These are phyloP conservation scores for Acleris holmiana DNA, from an alignment of 2,888 invertebrate genomes.

Conservation along the genomic window DNA sequence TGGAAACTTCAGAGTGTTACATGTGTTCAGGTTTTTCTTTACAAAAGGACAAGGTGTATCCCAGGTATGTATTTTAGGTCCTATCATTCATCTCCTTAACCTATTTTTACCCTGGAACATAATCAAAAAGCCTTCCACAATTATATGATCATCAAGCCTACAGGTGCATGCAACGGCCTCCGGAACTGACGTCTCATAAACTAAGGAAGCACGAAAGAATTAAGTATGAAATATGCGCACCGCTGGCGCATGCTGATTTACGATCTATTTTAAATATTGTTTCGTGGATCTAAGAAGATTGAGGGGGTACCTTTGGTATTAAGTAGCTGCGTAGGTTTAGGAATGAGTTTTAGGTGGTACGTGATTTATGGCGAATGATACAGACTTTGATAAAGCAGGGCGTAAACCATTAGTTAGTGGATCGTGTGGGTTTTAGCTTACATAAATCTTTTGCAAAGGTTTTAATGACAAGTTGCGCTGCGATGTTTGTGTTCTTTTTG, in stretches of 20 bases:
- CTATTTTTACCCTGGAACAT: neutral
- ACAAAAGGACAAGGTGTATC: no score
- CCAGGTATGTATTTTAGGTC: neutral
- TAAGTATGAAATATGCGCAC: slow-evolving; percentile 83
- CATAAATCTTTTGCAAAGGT: no score
- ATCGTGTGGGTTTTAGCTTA: no score
- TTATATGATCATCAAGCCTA: slow-evolving; percentile 31
- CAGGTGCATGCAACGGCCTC: slow-evolving; percentile 58
- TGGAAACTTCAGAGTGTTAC: no score
- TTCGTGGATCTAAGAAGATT: slow-evolving; percentile 45
- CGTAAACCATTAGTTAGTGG: no score
- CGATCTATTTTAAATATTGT: slow-evolving; percentile 61
- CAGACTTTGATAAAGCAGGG: neutral
- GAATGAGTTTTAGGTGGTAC: neutral
- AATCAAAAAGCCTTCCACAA: slow-evolving; percentile 15
- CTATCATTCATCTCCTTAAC: neutral
- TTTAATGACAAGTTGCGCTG: no score
- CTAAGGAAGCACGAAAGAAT: slow-evolving; percentile 74
- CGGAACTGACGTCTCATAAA: slow-evolving; percentile 70
- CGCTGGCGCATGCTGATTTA: slow-evolving; percentile 79
- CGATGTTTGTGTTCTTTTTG: no score
- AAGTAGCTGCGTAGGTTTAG: slow-evolving; percentile 11
- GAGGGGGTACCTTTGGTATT: slow-evolving; percentile 19
- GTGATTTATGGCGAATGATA: slow-evolving; percentile 32
- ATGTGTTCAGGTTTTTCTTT: no score